phyloP scores from a whole-genome alignment of 2,113 vertebrate species.

The Lepus timidus region DNA sequence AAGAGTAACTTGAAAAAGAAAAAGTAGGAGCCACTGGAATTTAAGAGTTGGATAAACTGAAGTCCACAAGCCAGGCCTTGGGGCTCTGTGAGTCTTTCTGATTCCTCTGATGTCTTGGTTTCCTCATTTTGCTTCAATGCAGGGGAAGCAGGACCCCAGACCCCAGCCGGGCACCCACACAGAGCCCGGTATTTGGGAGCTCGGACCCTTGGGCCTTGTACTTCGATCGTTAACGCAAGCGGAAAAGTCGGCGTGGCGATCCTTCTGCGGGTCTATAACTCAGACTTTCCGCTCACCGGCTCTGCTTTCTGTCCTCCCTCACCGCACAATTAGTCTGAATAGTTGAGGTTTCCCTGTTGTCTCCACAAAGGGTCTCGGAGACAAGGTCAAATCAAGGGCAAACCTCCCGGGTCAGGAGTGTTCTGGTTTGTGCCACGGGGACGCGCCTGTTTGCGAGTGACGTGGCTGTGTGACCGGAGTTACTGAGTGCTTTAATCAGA shows the following conservation, averaged over 20 bases:
- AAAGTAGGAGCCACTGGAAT: conserved; percentile 1
- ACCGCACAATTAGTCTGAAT: conserved; percentile 79
- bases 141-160: background rate
- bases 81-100: too few relatives aligned
- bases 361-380: conserved; percentile 71
- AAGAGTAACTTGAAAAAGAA: background rate
- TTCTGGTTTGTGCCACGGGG: conserved; percentile 41
- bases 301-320: conserved; percentile 80
- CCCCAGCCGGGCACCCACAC: background rate
- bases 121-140: conserved; percentile 44
- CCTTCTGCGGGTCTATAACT: conserved; percentile 65
- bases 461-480: conserved; percentile 25
- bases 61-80: background rate
- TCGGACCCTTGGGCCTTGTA: background rate
- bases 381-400: conserved; percentile 80
- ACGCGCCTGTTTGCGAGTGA: background rate
- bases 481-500: conserved; percentile 46
- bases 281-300: conserved; percentile 74
- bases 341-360: conserved; percentile 82
- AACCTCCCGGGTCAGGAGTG: conserved; percentile 51
- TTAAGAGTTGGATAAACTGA: background rate
- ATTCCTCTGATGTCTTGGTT: background rate
- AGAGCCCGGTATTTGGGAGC: background rate
- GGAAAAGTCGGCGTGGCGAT: conserved; percentile 3
- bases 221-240: conserved; percentile 13